A percentile compares a stretch with the other conserved stretches of the same genome.
These are phyloP conservation scores for Lamproptera curius DNA, from an alignment of 2,888 invertebrate genomes.

Conservation along the genomic window DNA sequence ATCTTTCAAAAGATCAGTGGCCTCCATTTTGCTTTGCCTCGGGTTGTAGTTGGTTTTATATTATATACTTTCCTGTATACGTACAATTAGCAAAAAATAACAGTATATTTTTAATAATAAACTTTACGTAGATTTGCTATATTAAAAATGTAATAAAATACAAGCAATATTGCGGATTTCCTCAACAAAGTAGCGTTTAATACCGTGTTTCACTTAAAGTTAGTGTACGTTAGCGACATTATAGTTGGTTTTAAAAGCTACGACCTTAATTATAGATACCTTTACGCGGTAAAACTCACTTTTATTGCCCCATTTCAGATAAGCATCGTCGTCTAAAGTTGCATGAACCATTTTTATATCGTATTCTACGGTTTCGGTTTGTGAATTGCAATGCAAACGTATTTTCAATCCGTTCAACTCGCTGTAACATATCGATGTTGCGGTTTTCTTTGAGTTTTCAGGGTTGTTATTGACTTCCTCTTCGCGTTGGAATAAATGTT, in stretches of 20 bases:
- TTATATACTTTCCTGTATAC: no score
- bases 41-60: no score
- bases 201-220: constrained; percentile 10
- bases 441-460: constrained; percentile 9
- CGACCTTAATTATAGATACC: constrained; percentile 36
- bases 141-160: no score
- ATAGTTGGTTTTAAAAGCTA: constrained; percentile 40
- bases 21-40: no score
- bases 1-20: no score
- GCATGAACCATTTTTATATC: constrained; percentile 9
- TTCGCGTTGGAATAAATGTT: no score
- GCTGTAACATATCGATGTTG: constrained; percentile 14
- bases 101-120: no score
- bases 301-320: constrained; percentile 34
- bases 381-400: constrained; percentile 10
- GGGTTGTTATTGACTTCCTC: constrained; percentile 9
- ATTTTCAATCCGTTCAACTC: constrained; percentile 10
- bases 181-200: constrained; percentile 50
- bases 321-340: constrained; percentile 14
- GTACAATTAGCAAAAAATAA: no score
- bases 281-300: constrained; percentile 40
- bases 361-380: constrained; percentile 9
- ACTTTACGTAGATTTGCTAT: no score
- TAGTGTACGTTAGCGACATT: constrained; percentile 49
- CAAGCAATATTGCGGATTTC: constrained; percentile 36